Conservation (phyloP, 2,888 invertebrate genomes). For the Serripes groenlandicus region DNA sequence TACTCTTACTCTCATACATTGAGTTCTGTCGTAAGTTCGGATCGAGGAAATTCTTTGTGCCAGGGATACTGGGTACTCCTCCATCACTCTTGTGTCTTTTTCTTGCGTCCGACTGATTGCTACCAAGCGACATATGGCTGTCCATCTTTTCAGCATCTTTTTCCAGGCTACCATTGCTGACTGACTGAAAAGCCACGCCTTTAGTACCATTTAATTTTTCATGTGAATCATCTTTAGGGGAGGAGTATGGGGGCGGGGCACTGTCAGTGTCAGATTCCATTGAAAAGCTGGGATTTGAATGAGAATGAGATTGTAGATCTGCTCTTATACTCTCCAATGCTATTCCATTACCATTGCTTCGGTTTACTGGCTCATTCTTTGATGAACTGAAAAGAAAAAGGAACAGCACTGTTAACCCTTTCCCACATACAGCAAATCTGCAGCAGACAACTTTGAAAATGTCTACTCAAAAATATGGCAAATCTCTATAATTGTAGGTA, state of each 20-base stretch:
- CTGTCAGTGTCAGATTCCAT: constrained; percentile 54
- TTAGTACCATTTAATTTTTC: neutral
- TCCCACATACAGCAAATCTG: too few relatives aligned
- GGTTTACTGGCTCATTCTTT: too few relatives aligned
- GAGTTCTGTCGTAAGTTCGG: constrained; percentile 65
- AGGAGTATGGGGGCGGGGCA: neutral
- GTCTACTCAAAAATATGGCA: too few relatives aligned
- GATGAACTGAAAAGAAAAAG: too few relatives aligned
- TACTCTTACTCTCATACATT: constrained; percentile 72
- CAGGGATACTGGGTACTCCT: constrained; percentile 42
- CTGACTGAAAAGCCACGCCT: constrained; percentile 13
- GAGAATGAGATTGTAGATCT: constrained; percentile 9
- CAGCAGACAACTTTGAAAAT: too few relatives aligned
- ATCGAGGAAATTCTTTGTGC: constrained; percentile 55
- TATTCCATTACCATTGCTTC: constrained; percentile 37
- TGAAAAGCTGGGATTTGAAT: constrained; percentile 59
- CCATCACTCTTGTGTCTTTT: constrained; percentile 72
- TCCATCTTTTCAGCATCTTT: constrained; percentile 35
- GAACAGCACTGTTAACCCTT: too few relatives aligned
- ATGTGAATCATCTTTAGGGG: neutral
- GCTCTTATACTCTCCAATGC: constrained; percentile 20
- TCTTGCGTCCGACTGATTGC: constrained; percentile 21
- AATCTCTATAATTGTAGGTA: too few relatives aligned
- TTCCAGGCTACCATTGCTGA: constrained; percentile 14
- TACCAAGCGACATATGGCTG: constrained; percentile 37